Evolutionary conservation across 2,113 vertebrate species (phyloP).

Genomic region (Acrocephalus arundinaceus): DNA sequence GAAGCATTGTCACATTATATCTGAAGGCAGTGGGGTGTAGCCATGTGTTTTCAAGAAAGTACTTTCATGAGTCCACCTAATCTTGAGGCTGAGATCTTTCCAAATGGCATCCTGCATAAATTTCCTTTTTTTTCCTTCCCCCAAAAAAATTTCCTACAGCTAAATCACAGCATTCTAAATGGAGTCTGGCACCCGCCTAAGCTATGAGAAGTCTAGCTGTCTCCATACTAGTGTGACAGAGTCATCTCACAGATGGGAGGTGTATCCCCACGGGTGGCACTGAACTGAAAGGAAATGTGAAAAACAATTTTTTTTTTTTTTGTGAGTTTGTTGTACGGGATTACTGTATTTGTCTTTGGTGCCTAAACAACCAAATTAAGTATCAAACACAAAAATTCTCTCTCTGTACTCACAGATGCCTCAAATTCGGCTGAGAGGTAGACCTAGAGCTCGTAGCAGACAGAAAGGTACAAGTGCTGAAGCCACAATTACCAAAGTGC

Average conservation of each 20-base stretch:
- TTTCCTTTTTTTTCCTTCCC: neutral
- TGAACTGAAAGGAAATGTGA: neutral
- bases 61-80: neutral
- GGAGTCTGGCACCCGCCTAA: neutral
- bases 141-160: neutral
- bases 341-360: neutral
- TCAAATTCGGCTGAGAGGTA: neutral
- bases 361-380: neutral
- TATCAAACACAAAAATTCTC: neutral
- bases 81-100: neutral
- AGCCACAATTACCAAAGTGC: neutral
- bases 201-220: neutral
- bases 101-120: neutral
- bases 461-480: neutral
- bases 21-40: neutral
- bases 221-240: neutral
- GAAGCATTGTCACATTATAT: neutral
- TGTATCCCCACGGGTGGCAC: neutral
- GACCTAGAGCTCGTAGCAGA: neutral
- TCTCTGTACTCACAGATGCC: neutral
- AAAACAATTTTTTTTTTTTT: neutral
- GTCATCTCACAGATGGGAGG: neutral
- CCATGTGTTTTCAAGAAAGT: neutral
- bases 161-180: neutral
- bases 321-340: neutral